phyloP scores from a whole-genome alignment of 2,888 invertebrate genomes.

The Troides helena region DNA sequence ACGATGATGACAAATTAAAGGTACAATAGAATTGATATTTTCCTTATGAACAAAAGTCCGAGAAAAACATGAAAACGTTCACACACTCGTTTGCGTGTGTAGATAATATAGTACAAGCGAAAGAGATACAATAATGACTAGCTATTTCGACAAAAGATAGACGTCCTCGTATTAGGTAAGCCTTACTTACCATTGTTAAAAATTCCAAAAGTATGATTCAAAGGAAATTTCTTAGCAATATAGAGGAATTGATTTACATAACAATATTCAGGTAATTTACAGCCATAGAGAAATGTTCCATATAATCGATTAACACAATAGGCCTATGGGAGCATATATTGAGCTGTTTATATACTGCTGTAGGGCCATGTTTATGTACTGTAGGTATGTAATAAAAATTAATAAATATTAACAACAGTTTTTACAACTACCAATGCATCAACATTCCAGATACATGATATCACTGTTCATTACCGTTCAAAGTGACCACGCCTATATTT shows the following conservation, averaged over 20 bases:
- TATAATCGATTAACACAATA: too few relatives aligned
- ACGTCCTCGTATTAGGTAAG: not conserved
- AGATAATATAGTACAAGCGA: not conserved
- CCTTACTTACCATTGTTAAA: not conserved
- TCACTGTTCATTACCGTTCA: slow-evolving; percentile 9
- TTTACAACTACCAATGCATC: slow-evolving; percentile 17
- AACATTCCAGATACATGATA: slow-evolving; percentile 12
- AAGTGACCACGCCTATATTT: slow-evolving; percentile 9
- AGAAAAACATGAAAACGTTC: not conserved
- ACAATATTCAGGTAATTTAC: too few relatives aligned
- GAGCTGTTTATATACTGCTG: not conserved
- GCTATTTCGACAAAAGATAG: not conserved
- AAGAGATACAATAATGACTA: not conserved
- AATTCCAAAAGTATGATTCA: not conserved
- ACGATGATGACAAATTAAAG: too few relatives aligned
- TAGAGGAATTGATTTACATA: not conserved
- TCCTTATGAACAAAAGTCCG: too few relatives aligned
- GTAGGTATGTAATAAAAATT: not conserved
- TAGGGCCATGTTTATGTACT: not conserved
- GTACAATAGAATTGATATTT: too few relatives aligned
- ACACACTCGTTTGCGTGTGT: not conserved
- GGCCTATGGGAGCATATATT: not conserved
- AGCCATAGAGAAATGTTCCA: too few relatives aligned
- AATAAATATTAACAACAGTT: slow-evolving; percentile 6
- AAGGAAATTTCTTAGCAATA: not conserved